A percentile compares a stretch with the other conserved stretches of the same genome.
Evolutionary conservation across 2,797 vertebrate species (phyloP).

Genomic region (Coregonus ussuriensis): DNA sequence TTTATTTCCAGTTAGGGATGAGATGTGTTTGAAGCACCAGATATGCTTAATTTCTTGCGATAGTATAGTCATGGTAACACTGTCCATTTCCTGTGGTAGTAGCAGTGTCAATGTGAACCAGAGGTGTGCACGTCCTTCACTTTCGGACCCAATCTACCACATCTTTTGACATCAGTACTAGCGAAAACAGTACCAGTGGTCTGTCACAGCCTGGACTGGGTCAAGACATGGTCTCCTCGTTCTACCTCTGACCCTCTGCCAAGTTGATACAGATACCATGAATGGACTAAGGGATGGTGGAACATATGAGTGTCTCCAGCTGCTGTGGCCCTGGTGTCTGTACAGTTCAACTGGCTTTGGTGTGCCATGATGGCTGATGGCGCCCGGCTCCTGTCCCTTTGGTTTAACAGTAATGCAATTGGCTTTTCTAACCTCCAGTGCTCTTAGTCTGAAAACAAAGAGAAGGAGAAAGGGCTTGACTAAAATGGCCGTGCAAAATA

Average conservation of each 20-base stretch:
- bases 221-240: background rate
- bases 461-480: background rate
- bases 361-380: slow-evolving; percentile 11
- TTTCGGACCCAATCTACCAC: no score
- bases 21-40: background rate
- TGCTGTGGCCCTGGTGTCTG: slow-evolving; percentile 1
- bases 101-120: slow-evolving; percentile 35
- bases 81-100: background rate
- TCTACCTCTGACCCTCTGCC: background rate
- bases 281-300: background rate
- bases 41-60: background rate
- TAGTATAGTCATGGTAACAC: background rate
- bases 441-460: slow-evolving; percentile 60
- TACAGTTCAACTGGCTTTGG: background rate
- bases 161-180: slow-evolving; percentile 3
- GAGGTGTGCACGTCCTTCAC: background rate
- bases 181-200: background rate
- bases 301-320: background rate
- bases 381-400: slow-evolving; percentile 7
- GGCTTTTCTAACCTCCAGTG: slow-evolving; percentile 51
- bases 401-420: slow-evolving; percentile 12
- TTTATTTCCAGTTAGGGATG: background rate
- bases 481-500: background rate
- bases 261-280: background rate
- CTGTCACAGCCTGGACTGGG: background rate